phyloP scores from a whole-genome alignment of 2,797 vertebrate species.

The Molossus molossus region DNA sequence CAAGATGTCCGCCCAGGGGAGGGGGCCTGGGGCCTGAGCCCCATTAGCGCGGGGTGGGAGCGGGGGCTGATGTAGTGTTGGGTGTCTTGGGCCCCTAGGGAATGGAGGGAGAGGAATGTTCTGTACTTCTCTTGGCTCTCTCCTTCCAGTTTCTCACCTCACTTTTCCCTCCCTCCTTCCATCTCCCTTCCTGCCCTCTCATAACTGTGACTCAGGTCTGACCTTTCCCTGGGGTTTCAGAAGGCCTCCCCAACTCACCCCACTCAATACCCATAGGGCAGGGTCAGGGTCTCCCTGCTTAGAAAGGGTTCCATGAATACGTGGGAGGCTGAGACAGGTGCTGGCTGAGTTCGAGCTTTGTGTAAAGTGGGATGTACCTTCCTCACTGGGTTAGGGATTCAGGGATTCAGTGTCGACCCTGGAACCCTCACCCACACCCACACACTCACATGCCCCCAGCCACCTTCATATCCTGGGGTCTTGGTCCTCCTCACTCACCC shows the following conservation, averaged over 20 bases:
- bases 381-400: background rate
- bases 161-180: background rate
- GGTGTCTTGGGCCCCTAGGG: background rate
- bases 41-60: too few species aligned
- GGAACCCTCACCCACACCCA: background rate
- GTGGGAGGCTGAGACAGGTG: background rate
- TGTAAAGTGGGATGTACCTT: background rate
- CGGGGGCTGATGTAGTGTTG: too few species aligned
- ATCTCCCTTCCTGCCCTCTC: too few species aligned
- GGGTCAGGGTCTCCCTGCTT: background rate
- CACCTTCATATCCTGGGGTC: background rate
- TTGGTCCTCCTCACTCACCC: background rate
- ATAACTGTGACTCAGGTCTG: constrained; percentile 71
- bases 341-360: background rate
- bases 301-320: background rate
- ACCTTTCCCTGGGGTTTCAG: constrained; percentile 49
- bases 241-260: background rate
- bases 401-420: background rate
- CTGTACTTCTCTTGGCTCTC: background rate
- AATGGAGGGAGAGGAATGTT: too few species aligned
- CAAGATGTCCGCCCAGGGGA: background rate
- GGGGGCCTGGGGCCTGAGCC: background rate
- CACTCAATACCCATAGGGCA: background rate
- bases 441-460: background rate
- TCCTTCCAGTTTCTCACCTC: background rate